These are phyloP conservation scores for Melinaea marsaeus DNA, from an alignment of 2,888 invertebrate species.

Conservation along the genomic window DNA sequence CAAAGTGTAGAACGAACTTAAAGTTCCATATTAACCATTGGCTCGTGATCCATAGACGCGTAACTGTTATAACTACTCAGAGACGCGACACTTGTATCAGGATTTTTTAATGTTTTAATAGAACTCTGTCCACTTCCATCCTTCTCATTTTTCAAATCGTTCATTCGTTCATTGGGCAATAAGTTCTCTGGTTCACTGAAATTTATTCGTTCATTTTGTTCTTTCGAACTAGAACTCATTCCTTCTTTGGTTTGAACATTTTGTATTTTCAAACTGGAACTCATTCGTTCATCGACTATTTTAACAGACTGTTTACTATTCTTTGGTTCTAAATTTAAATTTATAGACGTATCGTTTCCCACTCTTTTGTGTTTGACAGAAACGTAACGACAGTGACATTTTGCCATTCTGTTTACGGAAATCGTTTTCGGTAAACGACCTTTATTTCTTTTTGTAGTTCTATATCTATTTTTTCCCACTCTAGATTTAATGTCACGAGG, in stretches of 20 bases:
- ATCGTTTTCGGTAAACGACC: background rate
- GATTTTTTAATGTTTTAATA: constrained; percentile 21
- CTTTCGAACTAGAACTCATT: background rate
- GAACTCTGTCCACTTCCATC: constrained; percentile 8
- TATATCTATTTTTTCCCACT: constrained; percentile 4
- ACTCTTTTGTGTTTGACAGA: background rate
- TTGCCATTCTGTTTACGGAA: constrained; percentile 5
- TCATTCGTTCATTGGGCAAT: background rate
- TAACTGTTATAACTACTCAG: constrained; percentile 44
- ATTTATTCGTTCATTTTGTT: background rate
- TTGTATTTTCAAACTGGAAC: background rate
- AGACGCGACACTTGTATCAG: constrained; percentile 35
- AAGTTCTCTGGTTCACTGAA: background rate
- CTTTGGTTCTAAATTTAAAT: background rate
- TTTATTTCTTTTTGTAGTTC: background rate
- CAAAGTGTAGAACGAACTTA: background rate
- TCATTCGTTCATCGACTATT: background rate
- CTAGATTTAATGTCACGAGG: background rate
- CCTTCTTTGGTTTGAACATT: background rate
- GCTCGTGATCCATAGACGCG: constrained; percentile 44
- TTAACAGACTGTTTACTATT: background rate
- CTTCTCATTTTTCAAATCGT: background rate
- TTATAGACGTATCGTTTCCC: background rate
- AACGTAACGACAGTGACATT: background rate
- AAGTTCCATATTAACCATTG: constrained; percentile 37